Evolutionary conservation across 1,140 invertebrate genomes (phyloP), one percentile per base, ranked within the genome.

Genomic region (Drepana arcuata): DNA sequence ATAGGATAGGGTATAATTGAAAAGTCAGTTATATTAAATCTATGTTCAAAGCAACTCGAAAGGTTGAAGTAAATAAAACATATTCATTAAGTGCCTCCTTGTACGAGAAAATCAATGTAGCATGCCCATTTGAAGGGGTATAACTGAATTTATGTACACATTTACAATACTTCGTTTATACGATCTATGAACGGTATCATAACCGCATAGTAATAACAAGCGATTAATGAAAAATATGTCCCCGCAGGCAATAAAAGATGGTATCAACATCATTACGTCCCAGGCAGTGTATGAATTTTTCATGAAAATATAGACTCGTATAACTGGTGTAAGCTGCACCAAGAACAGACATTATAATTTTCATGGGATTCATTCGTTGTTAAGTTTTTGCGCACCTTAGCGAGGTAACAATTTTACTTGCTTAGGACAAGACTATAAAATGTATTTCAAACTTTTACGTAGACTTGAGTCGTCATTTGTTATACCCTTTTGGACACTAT

Each of bases 231-330:
- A 73, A 72, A 55, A 75, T 75, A 70, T 63, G 63, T 68, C 61
- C 60, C 58, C 47, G 48, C 52, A 56, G 54, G 64, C 63, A 66
- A 71, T 74, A 77, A 72, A 73, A 77, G 62, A 80, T 69, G 66
- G 68, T 59, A 68, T 73, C 57, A 51, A 53, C 65, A 66, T 80
- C 75, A 77, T 80, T 80, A 80, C 67, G 66, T 51, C 48, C 48
- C 43, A 26, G 55, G 51, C 54, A 61, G 52, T 56, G 61, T 73
- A 77, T 80, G 75, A 77, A 80, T 80, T 80, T 80, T 77, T 80
- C 75, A 80, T 80, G 69, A 73, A n/a, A 73, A 77, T 78, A 75
- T 73, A 56, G 50, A 56, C 59, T 62, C 54, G 53, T 59, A 65
- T 40, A 57, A 51, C 41, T 50, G 53, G 56, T 63, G 64, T 63